Base-by-base conservation (phyloP, 2,888 invertebrate species). In the Ryuthela nishihirai region DNA sequence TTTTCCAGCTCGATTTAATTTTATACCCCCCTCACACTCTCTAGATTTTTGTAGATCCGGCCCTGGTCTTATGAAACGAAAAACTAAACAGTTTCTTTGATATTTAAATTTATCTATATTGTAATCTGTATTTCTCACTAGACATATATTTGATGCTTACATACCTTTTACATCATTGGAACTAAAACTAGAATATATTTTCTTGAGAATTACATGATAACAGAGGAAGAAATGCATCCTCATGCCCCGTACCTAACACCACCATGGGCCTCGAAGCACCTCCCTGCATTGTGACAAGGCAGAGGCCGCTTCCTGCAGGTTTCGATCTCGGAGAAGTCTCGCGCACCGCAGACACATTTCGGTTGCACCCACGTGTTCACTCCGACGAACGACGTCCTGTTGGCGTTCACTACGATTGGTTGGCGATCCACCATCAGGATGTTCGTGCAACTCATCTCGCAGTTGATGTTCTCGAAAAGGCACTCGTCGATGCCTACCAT, bases 401-500 rank as follows among this genome's bases (percentile, higher is more conserved):
- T 99, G 15, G 98, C 89, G 76, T 97, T 95, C 3, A 99, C 94
- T 84, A 97, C 59, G 39, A 66, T 56, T 4, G 70, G 69, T 23
- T 64, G 62, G 9, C 60, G 68, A 90, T 90, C 71, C 7, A 67
- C 65, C 47, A 90, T 89, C 64, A 97, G 79, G 17, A 85, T 83
- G 75, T 97, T 97, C 20, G 93, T 92, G 75, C 97, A 98, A 50
- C 95, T 94, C 10, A 93, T 93, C 77, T 94, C 93, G 75, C 93
- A 94, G 82, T 88, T 88, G 73, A 88, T 87, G 73, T 92, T 92
- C 79, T 94, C 93, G 73, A 92, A 90, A 62, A 93, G 79, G 74
- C 93, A 94, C 77, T 94, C 93, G 71, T 94, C 97, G 68, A 99
- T 95, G 63, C 95, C 95, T 17, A 98, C 94, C 94, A 95, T 94